Evolutionary conservation across 2,888 invertebrate genomes (phyloP).

Genomic region (Mactromeris polynyma): DNA sequence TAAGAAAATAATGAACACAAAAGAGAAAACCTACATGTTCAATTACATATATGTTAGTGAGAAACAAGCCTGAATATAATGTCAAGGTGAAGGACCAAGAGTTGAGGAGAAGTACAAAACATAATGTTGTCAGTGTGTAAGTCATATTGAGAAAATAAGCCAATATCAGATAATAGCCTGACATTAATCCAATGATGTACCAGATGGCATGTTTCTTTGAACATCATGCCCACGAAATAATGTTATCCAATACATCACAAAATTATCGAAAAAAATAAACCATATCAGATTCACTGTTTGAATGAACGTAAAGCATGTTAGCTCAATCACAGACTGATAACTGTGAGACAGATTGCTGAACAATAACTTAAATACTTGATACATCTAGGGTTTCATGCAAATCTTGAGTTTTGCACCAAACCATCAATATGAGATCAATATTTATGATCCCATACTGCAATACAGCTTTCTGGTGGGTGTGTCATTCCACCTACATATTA

Average conservation of each 20-base stretch:
- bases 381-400: neutral
- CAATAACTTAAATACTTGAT: neutral
- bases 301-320: neutral
- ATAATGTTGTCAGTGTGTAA: too few species aligned
- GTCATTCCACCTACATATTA: neutral
- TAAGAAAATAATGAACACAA: too few species aligned
- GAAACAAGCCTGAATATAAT: too few species aligned
- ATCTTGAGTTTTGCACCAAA: too few species aligned
- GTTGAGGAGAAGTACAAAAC: too few species aligned
- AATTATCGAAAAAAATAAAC: too few species aligned
- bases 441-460: neutral
- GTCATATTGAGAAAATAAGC: too few species aligned
- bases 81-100: too few species aligned
- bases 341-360: neutral
- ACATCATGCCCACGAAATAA: neutral
- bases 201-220: neutral
- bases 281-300: too few species aligned
- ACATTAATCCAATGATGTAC: neutral
- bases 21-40: too few species aligned
- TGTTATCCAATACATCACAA: neutral
- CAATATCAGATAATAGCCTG: neutral
- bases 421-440: neutral
- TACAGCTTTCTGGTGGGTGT: neutral
- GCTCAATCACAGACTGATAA: neutral
- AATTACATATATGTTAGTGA: too few species aligned